Percentiles rank a stretch among this genome's conserved stretches.
Conservation (phyloP, 1,140 invertebrate species). For the Drosophila burlai region DNA sequence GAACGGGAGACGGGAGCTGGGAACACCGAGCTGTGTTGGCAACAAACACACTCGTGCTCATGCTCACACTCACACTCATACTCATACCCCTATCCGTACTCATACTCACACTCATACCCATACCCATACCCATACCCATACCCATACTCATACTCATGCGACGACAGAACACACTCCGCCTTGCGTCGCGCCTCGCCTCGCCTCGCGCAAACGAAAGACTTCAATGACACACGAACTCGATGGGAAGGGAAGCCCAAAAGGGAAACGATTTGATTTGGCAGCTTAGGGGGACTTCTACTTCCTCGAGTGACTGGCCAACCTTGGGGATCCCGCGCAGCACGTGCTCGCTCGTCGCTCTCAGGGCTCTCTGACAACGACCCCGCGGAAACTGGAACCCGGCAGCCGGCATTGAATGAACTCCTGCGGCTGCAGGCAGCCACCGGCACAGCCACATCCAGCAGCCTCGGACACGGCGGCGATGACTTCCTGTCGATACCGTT, state of each 20-base stretch:
- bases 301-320: constrained; percentile 40
- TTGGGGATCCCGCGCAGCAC: constrained; percentile 46
- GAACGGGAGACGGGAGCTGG: neutral
- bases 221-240: constrained; percentile 48
- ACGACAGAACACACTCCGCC: constrained; percentile 25
- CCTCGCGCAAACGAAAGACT: constrained; percentile 59
- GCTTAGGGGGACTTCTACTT: constrained; percentile 25
- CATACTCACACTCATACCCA: neutral
- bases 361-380: constrained; percentile 45
- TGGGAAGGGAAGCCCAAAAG: constrained; percentile 14
- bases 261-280: constrained; percentile 6
- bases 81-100: neutral
- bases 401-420: constrained; percentile 67
- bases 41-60: constrained; percentile 3
- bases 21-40: constrained; percentile 26
- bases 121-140: neutral
- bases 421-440: constrained; percentile 27
- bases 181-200: neutral
- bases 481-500: constrained; percentile 78
- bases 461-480: constrained; percentile 7
- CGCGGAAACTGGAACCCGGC: constrained; percentile 51
- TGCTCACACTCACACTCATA: neutral
- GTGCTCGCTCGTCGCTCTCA: constrained; percentile 29
- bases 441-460: neutral
- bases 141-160: neutral